These are phyloP conservation scores for Chiroxiphia lanceolata DNA, from an alignment of 2,797 vertebrate genomes.

Conservation along the genomic window DNA sequence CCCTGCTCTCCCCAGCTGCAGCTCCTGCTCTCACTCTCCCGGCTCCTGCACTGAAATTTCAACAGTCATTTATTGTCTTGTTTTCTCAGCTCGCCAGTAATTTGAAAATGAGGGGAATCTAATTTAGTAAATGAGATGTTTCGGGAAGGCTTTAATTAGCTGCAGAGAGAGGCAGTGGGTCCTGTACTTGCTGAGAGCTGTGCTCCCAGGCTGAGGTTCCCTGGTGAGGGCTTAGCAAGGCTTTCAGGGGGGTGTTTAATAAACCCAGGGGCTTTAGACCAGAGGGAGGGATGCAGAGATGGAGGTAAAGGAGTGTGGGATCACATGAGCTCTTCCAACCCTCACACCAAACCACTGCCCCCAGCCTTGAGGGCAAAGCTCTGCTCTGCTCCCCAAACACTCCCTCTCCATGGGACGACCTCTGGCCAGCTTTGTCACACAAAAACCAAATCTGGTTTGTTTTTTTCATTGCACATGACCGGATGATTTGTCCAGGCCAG, in stretches of 20 bases:
- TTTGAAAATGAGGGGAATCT: neutral
- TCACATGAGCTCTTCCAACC: neutral
- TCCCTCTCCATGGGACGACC: accelerated
- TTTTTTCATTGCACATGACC: neutral
- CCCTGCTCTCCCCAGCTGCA: neutral
- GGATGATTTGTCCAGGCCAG: neutral
- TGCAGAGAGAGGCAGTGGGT: neutral
- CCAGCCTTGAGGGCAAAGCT: neutral
- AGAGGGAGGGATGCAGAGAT: neutral
- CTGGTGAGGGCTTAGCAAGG: neutral
- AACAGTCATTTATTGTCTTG: neutral
- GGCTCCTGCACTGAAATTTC: neutral
- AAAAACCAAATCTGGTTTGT: neutral
- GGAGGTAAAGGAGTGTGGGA: neutral
- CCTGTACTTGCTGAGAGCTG: neutral
- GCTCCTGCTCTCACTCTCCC: neutral
- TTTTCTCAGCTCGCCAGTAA: neutral
- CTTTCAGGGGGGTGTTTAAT: neutral
- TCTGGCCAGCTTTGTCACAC: neutral
- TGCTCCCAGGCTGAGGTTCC: neutral
- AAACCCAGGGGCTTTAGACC: neutral
- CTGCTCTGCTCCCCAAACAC: neutral
- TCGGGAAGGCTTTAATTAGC: slow-evolving; percentile 15
- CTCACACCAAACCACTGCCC: neutral
- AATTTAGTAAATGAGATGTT: slow-evolving; percentile 30